Evolutionary conservation across 2,888 invertebrate genomes (phyloP).

Genomic region (Melanargia galathea): DNA sequence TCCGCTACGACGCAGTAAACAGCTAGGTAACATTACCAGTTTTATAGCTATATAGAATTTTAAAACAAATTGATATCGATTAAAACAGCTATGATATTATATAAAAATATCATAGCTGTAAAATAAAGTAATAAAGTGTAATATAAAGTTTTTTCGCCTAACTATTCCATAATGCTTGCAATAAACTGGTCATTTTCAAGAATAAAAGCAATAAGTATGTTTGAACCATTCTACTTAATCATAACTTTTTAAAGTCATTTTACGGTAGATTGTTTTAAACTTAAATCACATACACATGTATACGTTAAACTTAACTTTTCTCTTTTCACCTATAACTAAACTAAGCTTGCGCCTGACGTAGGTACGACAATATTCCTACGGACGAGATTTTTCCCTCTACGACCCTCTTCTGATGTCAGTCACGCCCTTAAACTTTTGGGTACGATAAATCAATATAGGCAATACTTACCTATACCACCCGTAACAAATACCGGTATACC

Average conservation of each 20-base stretch:
- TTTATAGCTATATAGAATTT: neutral
- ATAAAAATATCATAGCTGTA: too few relatives aligned
- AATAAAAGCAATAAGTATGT: neutral
- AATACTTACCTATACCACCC: constrained; percentile 85
- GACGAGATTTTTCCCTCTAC: neutral
- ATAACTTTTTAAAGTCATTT: too few relatives aligned
- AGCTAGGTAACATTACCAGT: neutral
- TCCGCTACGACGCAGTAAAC: constrained; percentile 4
- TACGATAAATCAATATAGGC: too few relatives aligned
- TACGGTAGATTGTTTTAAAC: too few relatives aligned
- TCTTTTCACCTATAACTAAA: too few relatives aligned
- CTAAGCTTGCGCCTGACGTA: neutral
- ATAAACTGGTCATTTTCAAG: neutral
- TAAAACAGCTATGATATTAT: too few relatives aligned
- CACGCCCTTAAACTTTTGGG: too few relatives aligned
- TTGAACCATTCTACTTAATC: too few relatives aligned
- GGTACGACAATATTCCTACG: neutral
- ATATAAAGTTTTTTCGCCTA: neutral
- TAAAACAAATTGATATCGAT: too few relatives aligned
- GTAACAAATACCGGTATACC: constrained; percentile 97
- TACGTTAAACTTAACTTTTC: too few relatives aligned
- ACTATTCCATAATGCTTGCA: neutral
- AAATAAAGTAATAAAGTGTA: neutral
- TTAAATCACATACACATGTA: too few relatives aligned
- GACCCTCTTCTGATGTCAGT: too few relatives aligned